Evolutionary conservation across 2,113 vertebrate species (phyloP), one percentile per base, ranked within the genome.

Genomic region (Narcine bancroftii): DNA sequence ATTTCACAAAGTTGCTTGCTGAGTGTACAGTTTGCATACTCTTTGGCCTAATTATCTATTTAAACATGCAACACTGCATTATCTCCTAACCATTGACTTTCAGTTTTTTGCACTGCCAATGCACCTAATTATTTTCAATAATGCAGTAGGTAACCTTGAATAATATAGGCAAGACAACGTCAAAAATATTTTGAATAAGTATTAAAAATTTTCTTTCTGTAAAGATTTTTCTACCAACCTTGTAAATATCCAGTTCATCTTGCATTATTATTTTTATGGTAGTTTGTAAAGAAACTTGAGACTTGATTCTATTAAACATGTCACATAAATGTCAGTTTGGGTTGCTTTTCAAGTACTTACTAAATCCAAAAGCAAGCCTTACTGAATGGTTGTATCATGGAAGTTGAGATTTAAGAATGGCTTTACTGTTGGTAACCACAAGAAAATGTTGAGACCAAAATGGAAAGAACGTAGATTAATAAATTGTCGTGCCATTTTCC

Each of bases 41-140:
- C 85, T 89, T 89, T 42, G n/a, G 39, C 56, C 56, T 89, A 89
- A 89, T 89, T 89, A 65, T 60, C 85, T 39, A 6, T 65, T 89
- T 89, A 65, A 89, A 65, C 56, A 89, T 65, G 85, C 36, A 65
- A 26, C 56, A 65, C 56, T 36, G 10, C 33, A 89, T 89, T 65
- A 89, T 89, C 85, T 85, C 50, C 81, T 89, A 63, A 89, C 60
- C 85, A n/a, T 39, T 63, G 85, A 63, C 85, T 89, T 89, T 36
- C 85, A 89, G 42, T 89, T 63, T 89, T 65, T 4, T 89, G 85
- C 56, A 89, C 85, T 63, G 56, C 24, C 21, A 42, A 39, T 87
- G 63, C 45, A 47, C 47, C 19, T 87, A 63, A 33, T 89, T 89
- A 6, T 89, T 89, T 89, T 89, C 36, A 65, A 89, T 65, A 89